Evolutionary conservation across 2,888 invertebrate genomes (phyloP), one percentile per base, ranked within the genome.

Genomic region (Lepeophtheirus nordmannii): DNA sequence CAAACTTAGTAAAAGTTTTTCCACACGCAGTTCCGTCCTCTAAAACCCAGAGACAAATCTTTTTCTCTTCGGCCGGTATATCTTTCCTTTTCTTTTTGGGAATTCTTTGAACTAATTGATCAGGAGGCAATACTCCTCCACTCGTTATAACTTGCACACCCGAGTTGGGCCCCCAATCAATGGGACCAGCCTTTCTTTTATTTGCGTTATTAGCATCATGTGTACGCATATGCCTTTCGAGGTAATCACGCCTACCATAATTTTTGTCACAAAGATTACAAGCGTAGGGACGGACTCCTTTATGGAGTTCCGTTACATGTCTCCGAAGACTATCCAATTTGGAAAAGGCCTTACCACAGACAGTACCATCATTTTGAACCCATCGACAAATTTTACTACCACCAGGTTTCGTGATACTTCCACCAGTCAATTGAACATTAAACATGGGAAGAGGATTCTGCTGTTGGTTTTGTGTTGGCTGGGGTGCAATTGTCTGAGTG

Each of bases 261-360:
- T 56, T 63, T 30, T 63, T 63, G 20, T 63, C 63, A 37, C 63
- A 63, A 30, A 63, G 22, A n/a, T 46, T 20, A n/a, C 63, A 63
- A 10, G 53, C 63, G 53, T 46, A 63, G 23, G 63, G 63, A 7
- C 63, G 63, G 10, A 63, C 63, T 11, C 63, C 63, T 23, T 63
- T 63, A 23, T 63, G 63, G 46, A 63, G 22, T n/a, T 63, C 63
- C 11, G 41, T 63, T 11, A 63, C 63, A 53, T 63, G 63, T 56
- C 63, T n/a, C 14, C 63, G 46, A 8, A 63, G 56, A 56, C 53
- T 56, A 37, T 63, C 63, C 23, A 63, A n/a, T 8, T 63, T 63
- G 63, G 63, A 63, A 56, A 63, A 63, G 30, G 63, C 63, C 56
- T 63, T 63, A 22, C 63, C 63, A 56, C 63, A 63, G 23, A 63